Base-by-base conservation (phyloP, 2,888 invertebrate species). In the Holacanthella duospinosa region DNA sequence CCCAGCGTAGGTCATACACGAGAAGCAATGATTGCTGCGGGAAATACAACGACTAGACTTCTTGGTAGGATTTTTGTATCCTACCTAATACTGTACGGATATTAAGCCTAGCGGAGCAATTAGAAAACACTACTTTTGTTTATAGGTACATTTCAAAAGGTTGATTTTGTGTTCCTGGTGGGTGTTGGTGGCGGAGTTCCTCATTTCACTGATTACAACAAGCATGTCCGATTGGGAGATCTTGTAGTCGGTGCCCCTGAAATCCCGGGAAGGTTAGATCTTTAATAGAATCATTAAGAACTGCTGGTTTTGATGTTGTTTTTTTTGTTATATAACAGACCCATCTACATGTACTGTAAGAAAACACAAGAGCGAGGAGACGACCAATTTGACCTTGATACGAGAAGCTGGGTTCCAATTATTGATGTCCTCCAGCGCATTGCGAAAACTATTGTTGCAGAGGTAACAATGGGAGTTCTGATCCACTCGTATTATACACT, bases 121-220 rank as follows among this genome's bases (percentile, higher is more conserved):
- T 25, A n/a, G n/a, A n/a, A n/a, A n/a, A n/a, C n/a, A n/a, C 27
- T 55, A n/a, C 43, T 29, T 62, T 16, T 29, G 21, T 27, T 59
- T 74, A 4, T 74, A 83, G 86, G 97, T 62, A 94, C 93, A 73
- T 99, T 99, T 83, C 95, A 93, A 78, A 87, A 89, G 79, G 90
- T 95, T 66, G 94, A 97, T 76, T 93, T 88, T 77, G 95, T 99
- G 25, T 89, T 99, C 75, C 79, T 99, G 67, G 93, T 97, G 43
- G 97, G 97, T 28, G 92, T 94, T 2, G 96, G 93, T 2, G 97
- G 97, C 12, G 97, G 94, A 1, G 93, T 99, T 54, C 95, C 97
- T 0, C 93, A 97, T 80, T 96, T 89, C 77, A 93, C 94, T 0
- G 95, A 97, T 78, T 93, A 89, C 77, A 84, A 85, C 71, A 86